Base-by-base conservation (phyloP, 2,113 vertebrate species). In the Myanophis thanlyinensis region DNA sequence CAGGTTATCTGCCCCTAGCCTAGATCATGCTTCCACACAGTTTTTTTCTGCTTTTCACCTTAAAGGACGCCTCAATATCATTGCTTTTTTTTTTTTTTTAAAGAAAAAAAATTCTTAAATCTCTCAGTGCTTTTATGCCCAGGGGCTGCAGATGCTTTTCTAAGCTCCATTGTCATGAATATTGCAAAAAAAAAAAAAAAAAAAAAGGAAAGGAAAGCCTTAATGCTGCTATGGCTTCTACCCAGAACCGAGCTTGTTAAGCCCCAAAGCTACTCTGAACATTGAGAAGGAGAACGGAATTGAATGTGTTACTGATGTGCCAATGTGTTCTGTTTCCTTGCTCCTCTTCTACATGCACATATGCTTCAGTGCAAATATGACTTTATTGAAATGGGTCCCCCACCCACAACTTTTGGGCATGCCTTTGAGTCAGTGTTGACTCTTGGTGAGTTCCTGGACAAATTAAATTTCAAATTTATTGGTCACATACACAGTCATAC, bases 201-300 rank as follows among this genome's bases (percentile, higher is more conserved):
- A 54, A 46, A 44, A 47, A 25, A 3, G 15, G 27, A n/a, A n/a
- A 51, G 0, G 25, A 59, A 85, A 52, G 49, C 25, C 47, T 92
- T 91, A 95, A 95, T 51, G 27, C 85, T 95, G 87, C 62, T 25
- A 3, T 86, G 93, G 67, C 84, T 89, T n/a, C 23, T 87, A 91
- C 93, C 91, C 92, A 89, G 85, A 93, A 56, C 86, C 20, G 48
- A 85, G 49, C 96, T 95, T 95, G 90, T 96, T 97, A 95, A 95
- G 94, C 94, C 91, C 86, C 93, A 92, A 88, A 97, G 94, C 94
- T 96, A 92, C 94, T 62, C 90, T 12, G 89, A 92, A 85, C 67
- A 25, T 1, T 62, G 91, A 93, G 85, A 86, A 91, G 95, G 93
- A 18, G 93, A 95, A 93, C 91, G 2, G 92, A 52, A 46, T 52